Evolutionary conservation across 1,140 invertebrate species (phyloP), one percentile per base, ranked within the genome.

Genomic region (Cheumatopsyche charites): DNA sequence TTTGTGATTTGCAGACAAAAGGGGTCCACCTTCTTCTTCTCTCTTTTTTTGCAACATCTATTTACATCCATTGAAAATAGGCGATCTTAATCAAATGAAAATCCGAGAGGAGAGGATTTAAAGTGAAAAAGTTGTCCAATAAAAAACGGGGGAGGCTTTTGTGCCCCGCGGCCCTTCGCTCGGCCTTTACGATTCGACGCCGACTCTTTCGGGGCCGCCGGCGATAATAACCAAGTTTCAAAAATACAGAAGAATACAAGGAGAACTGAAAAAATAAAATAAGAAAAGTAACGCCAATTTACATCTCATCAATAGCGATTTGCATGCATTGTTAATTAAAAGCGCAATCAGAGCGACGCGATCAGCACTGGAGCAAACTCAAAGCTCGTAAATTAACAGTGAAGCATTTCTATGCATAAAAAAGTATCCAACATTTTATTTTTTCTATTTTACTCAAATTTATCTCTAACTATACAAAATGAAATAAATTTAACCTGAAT

Each of bases 51-150:
- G 70, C 71, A 72, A 75, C 70, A 75, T 75, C 70, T 75, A 75
- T 75, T 75, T 75, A 72, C 74, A 69, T 72, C 74, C 74, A 72
- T 72, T 75, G 74, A 72, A 72, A 71, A 75, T 75, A 68, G 70
- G 70, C 67, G 71, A 72, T 72, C 62, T 75, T 75, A 75, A 75
- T 75, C 74, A 75, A 75, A 75, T 75, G 74, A 75, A 75, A 75
- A 75, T 72, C 70, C 26, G 49, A 67, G 29, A 29, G 23, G 36
- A 42, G 21, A 49, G 45, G 65, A 47, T 55, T 45, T 45, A 23
- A 45, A 61, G 68, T 62, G 41, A 70, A 70, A 70, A 70, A 68
- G 47, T 68, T 68, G 47, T 4, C 45, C 66, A 68, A 68, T 68
- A 68, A 68, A 68, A 67, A 67, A 68, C n/a, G 47, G 49, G 47